Conservation (phyloP, 2,797 vertebrate genomes). For the Morus bassanus region DNA sequence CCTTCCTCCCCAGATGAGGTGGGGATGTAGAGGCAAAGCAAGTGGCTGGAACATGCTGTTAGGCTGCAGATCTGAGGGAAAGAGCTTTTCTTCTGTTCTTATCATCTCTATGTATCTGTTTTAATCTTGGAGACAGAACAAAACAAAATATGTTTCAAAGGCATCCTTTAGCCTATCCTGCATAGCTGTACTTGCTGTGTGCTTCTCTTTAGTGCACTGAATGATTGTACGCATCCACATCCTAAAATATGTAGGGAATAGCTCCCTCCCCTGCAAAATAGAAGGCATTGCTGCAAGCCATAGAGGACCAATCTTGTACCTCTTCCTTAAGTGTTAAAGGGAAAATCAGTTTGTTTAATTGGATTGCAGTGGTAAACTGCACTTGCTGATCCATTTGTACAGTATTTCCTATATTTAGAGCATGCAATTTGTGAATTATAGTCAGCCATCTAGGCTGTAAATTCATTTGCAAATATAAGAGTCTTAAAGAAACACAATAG, state of each 20-base stretch:
- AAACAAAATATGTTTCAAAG: neutral
- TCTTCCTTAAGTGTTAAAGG: neutral
- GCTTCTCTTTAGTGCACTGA: neutral
- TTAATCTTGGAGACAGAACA: neutral
- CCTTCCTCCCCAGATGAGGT: neutral
- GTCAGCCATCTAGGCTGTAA: neutral
- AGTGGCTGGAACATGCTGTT: neutral
- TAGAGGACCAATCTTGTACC: neutral
- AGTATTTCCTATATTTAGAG: neutral
- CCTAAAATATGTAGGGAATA: constrained; percentile 39
- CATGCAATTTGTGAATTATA: neutral
- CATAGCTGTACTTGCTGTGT: neutral
- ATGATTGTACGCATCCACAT: neutral
- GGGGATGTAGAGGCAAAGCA: neutral
- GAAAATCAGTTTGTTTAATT: neutral
- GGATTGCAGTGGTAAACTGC: neutral
- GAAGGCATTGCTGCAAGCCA: constrained; percentile 3
- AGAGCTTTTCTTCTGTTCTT: neutral
- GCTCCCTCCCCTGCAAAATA: constrained; percentile 55
- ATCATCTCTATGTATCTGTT: neutral
- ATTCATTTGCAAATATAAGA: constrained; percentile 25
- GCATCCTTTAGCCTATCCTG: neutral
- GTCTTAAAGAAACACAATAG: neutral
- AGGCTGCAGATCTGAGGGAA: neutral
- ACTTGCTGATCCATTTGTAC: neutral